Base-by-base conservation (phyloP, 1,140 invertebrate genomes). In the Megalonaias nervosa region DNA sequence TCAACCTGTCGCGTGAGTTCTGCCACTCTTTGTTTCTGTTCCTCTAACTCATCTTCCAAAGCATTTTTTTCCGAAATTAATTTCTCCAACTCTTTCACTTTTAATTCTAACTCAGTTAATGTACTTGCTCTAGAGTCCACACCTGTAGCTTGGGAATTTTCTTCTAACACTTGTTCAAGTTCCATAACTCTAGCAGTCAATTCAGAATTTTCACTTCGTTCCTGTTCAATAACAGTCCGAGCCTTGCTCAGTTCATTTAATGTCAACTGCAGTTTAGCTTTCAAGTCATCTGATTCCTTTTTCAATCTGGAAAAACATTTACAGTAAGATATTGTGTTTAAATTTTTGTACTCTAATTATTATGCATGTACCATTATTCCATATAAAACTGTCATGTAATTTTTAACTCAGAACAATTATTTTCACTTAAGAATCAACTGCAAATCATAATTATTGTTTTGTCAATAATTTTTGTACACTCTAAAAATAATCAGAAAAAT, bases 241-340 rank as follows among this genome's bases (percentile, higher is more conserved):
- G 83, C 77, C 80, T 83, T 84, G 31, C 81, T 75, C 31, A 89
- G 71, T 71, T 89, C 88, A 61, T 82, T 79, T 67, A 89, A 74
- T 14, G 86, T 84, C 55, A 87, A 71, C 61, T 89, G 84, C 31
- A 89, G 73, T 72, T 89, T 88, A 16, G 82, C 66, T 71, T 85
- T 86, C 58, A 89, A 75, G 69, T 86, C 85, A n/a, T 87, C 85
- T 15, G 86, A 72, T 68, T 89, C 87, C 56, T 67, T 73, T 60
- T 78, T 75, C 68, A 84, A 81, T 70, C 84, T 88, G 77, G 21
- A 84, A 79, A 61, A 60, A 55, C 38, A 48, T 48, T 48, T 9
- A 48, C 0, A 11, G 38, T 9, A 48, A 48, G 11, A 61, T 48
- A 23, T 56, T 13, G 3, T 68, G 9, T 55, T 23, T 68, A 56